phyloP scores from a whole-genome alignment of 2,797 vertebrate genomes.

The Amniataba percoides region DNA sequence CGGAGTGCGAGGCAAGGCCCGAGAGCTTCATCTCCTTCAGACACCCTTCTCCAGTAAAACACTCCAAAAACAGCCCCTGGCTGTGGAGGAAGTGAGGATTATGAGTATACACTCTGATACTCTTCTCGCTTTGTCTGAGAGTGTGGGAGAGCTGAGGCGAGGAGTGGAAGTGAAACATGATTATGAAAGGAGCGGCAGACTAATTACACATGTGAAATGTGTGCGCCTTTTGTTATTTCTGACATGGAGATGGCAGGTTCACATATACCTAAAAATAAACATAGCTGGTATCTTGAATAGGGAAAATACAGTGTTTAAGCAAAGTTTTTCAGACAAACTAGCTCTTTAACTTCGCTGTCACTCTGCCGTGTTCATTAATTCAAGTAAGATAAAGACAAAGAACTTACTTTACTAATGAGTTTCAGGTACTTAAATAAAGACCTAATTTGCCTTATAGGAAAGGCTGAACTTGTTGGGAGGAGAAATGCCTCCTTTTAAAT shows the following conservation, averaged over 20 bases:
- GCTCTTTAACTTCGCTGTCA: not conserved
- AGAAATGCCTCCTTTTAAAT: not conserved
- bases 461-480: not conserved
- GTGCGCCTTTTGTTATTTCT: conserved; percentile 39
- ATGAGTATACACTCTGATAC: conserved; percentile 56
- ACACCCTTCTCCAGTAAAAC: conserved; percentile 69
- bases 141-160: conserved; percentile 45
- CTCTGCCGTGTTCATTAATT: not conserved
- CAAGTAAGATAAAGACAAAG: not conserved
- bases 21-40: conserved; percentile 71
- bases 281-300: not conserved
- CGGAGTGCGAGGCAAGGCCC: conserved; percentile 27
- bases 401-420: not conserved
- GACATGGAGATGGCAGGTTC: conserved; percentile 18
- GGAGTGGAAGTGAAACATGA: conserved; percentile 49
- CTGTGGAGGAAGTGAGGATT: conserved; percentile 76
- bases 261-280: conserved; percentile 25
- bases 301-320: not conserved
- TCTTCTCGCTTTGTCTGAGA: conserved; percentile 40
- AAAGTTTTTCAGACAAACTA: not conserved
- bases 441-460: not conserved
- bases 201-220: conserved; percentile 39
- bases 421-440: not conserved
- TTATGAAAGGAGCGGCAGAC: conserved; percentile 44
- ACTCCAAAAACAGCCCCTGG: conserved; percentile 73